Evolutionary conservation across 2,113 vertebrate species (phyloP).

Genomic region (Heliornis fulica): DNA sequence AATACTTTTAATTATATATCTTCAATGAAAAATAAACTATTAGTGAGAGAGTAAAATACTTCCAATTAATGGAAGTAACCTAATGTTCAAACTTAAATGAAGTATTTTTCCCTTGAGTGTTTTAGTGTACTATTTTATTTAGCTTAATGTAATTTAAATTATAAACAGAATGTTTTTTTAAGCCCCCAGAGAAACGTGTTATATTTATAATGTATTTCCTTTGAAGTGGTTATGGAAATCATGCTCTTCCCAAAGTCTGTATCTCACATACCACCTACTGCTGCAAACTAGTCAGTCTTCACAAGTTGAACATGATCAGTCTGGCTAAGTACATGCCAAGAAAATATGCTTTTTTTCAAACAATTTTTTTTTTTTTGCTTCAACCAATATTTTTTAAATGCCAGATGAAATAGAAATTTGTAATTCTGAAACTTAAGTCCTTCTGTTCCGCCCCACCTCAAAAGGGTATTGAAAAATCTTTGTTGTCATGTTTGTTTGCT

Average conservation of each 20-base stretch:
- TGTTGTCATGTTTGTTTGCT: not conserved
- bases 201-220: conserved; percentile 56
- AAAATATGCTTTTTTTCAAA: too few species aligned
- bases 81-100: conserved; percentile 39
- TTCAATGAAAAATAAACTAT: conserved; percentile 26
- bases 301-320: not conserved
- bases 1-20: conserved; percentile 39
- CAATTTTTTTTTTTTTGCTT: too few species aligned
- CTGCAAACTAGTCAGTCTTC: not conserved
- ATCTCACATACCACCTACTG: conserved; percentile 18
- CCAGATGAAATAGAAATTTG: not conserved
- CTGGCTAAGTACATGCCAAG: not conserved
- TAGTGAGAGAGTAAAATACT: conserved; percentile 23
- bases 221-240: conserved; percentile 50
- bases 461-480: not conserved
- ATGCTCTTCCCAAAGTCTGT: not conserved
- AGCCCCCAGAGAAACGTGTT: conserved; percentile 36
- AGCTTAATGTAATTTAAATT: conserved; percentile 50
- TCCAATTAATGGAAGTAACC: conserved; percentile 47
- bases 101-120: conserved; percentile 37
- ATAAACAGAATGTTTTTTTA: conserved; percentile 52
- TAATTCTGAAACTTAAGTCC: not conserved
- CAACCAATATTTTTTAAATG: not conserved
- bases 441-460: not conserved
- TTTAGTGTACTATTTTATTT: conserved; percentile 39